A percentile compares a stretch with the other conserved stretches of the same genome.
Conservation (phyloP, 2,113 vertebrate genomes). For the Caracal caracal region DNA sequence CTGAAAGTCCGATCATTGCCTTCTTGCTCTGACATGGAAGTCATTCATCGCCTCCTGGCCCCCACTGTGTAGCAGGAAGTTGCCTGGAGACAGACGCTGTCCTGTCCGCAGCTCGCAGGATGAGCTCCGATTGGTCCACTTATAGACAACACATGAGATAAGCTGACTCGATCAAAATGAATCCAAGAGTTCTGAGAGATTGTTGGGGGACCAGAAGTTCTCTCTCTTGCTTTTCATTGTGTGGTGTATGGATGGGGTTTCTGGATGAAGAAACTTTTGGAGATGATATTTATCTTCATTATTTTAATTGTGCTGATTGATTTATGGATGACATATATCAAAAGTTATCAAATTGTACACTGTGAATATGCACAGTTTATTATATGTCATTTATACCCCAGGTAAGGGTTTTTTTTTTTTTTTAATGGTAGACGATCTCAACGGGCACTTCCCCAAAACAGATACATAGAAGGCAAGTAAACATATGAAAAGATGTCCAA, state of each 20-base stretch:
- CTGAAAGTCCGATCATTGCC: not conserved
- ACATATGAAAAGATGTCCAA: no score
- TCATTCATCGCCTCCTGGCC: not conserved
- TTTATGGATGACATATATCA: no score
- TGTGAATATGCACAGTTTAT: no score
- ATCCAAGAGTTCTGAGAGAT: not conserved
- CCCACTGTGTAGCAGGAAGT: not conserved
- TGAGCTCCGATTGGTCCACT: not conserved
- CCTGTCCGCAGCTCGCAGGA: not conserved
- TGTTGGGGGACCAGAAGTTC: not conserved
- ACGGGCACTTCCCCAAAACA: no score
- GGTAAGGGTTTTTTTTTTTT: no score
- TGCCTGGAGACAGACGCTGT: not conserved
- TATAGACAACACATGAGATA: not conserved
- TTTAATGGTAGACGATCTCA: no score
- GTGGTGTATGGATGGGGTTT: not conserved
- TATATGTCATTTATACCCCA: no score
- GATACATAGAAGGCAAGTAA: no score
- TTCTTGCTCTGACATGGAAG: not conserved
- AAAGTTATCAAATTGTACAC: no score
- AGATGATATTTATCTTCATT: no score
- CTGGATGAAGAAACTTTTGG: no score
- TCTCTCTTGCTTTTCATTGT: not conserved
- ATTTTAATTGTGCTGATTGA: no score
- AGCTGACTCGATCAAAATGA: not conserved